These are phyloP conservation scores for Microtus montanus DNA, from an alignment of 2,113 vertebrate genomes.

Conservation along the genomic window DNA sequence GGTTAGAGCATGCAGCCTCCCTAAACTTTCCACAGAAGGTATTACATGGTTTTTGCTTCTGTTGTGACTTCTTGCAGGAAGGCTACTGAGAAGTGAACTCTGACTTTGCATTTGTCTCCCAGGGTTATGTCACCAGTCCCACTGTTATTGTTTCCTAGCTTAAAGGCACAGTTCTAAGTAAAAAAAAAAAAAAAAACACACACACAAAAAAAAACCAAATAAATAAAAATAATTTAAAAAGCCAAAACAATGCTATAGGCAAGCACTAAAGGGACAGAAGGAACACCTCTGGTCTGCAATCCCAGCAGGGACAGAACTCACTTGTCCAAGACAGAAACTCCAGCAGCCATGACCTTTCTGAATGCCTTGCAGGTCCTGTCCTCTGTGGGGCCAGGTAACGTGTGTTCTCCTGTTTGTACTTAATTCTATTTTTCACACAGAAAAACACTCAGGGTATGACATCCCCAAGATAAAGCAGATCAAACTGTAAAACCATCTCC, in stretches of 20 bases:
- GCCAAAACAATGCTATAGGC: not conserved
- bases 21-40: not conserved
- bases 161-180: not conserved
- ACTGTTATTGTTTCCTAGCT: not conserved
- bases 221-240: not conserved
- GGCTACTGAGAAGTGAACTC: not conserved
- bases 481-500: not conserved
- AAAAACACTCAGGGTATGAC: conserved; percentile 23
- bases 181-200: not conserved
- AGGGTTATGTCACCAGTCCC: not conserved
- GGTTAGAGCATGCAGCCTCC: not conserved
- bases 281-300: not conserved
- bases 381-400: not conserved
- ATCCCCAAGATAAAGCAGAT: not conserved
- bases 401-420: not conserved
- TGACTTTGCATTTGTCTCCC: not conserved
- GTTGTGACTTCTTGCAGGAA: not conserved
- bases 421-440: conserved; percentile 15
- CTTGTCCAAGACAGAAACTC: not conserved
- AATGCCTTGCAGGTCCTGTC: not conserved
- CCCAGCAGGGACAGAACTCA: not conserved
- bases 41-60: not conserved
- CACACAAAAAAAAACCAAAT: not conserved
- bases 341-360: not conserved
- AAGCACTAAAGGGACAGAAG: not conserved